phyloP scores from a whole-genome alignment of 2,888 invertebrate genomes.

The Noctua janthina region DNA sequence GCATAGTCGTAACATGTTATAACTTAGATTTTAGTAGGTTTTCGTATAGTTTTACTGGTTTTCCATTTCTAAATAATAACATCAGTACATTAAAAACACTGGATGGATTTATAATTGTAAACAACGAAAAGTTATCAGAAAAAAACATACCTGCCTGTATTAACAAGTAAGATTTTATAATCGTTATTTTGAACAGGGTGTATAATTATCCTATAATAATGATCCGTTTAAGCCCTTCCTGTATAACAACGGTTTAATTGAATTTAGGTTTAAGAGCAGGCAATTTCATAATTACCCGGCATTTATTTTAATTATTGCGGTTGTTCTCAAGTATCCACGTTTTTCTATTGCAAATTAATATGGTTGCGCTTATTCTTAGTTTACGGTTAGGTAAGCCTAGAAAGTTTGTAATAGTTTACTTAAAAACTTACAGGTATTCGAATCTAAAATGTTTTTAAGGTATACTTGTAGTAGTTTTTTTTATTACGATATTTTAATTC shows the following conservation, averaged over 20 bases:
- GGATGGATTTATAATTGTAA: not conserved
- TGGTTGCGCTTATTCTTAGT: not conserved
- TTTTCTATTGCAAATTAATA: constrained; percentile 2
- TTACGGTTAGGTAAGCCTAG: too few relatives aligned
- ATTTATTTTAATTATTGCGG: constrained; percentile 40
- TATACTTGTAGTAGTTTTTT: not conserved
- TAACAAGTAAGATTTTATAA: constrained; percentile 3
- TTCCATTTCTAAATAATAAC: not conserved
- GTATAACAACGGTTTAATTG: constrained; percentile 42
- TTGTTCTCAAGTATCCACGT: constrained; percentile 13
- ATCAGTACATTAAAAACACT: not conserved
- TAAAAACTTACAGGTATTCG: not conserved
- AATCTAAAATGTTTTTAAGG: not conserved
- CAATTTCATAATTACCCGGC: constrained; percentile 55
- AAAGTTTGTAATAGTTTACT: not conserved
- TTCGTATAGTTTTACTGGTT: not conserved
- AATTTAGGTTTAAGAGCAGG: constrained; percentile 36
- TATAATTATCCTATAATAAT: constrained; percentile 47
- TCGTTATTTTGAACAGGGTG: constrained; percentile 8
- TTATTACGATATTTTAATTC: not conserved
- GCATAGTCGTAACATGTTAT: too few relatives aligned
- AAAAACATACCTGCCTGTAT: not conserved
- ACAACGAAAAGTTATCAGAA: not conserved
- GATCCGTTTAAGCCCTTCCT: constrained; percentile 16
- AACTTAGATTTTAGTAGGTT: not conserved